Conservation (phyloP, 1,140 invertebrate species). For the Ips nitidus region DNA sequence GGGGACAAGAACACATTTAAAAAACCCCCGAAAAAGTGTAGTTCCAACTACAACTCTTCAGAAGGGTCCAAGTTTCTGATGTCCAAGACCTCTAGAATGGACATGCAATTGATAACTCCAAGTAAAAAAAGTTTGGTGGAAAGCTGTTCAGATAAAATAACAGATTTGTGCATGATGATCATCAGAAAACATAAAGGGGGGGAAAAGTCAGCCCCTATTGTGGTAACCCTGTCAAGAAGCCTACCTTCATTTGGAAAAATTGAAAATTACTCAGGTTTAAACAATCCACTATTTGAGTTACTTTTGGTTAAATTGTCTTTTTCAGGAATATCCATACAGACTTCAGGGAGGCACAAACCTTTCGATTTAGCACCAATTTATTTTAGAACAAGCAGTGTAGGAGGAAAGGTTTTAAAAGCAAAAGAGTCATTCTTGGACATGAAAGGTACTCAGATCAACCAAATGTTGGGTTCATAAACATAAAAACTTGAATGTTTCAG, state of each 20-base stretch:
- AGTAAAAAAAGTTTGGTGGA: slow-evolving; percentile 16
- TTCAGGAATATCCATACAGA: background rate
- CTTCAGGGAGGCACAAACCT: background rate
- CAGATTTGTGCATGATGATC: slow-evolving; percentile 33
- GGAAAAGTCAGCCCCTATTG: slow-evolving; percentile 30
- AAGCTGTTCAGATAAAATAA: slow-evolving; percentile 22
- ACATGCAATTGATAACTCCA: background rate
- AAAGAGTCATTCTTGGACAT: slow-evolving; percentile 8
- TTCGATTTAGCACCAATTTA: no score
- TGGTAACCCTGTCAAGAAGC: slow-evolving; percentile 20
- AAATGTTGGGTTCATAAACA: no score
- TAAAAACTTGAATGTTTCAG: no score
- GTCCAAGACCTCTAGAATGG: background rate
- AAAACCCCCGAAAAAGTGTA: background rate
- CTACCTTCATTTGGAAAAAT: slow-evolving; percentile 1
- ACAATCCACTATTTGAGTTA: background rate
- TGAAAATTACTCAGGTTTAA: background rate
- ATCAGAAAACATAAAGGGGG: slow-evolving; percentile 26
- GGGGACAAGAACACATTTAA: slow-evolving; percentile 11
- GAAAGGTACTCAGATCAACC: slow-evolving; percentile 1
- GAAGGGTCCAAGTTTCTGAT: no score
- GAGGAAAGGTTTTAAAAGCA: no score
- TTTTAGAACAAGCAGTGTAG: no score
- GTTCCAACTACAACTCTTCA: no score
- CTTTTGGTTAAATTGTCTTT: background rate